Conservation (phyloP, 2,113 vertebrate species). For the Ictidomys tridecemlineatus region DNA sequence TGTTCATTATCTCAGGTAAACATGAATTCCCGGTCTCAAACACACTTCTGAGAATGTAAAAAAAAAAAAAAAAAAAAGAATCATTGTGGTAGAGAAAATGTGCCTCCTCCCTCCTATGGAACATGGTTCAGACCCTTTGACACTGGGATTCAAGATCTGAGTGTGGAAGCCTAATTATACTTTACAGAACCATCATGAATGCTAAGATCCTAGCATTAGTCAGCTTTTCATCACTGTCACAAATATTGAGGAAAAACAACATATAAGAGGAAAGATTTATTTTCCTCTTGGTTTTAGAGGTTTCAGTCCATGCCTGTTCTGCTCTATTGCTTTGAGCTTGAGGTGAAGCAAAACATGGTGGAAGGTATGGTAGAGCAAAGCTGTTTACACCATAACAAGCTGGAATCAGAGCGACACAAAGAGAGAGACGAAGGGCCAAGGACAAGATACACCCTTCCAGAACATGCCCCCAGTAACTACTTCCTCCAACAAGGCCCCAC, state of each 20-base stretch:
- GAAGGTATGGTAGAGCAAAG: background rate
- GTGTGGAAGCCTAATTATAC: background rate
- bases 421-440: background rate
- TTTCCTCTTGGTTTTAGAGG: background rate
- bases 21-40: background rate
- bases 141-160: background rate
- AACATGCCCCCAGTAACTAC: background rate
- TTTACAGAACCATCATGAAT: background rate
- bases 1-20: slow-evolving; percentile 93
- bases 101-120: background rate
- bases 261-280: background rate
- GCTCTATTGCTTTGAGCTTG: background rate
- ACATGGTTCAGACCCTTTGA: background rate
- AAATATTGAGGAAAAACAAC: background rate
- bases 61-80: background rate
- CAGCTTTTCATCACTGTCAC: background rate
- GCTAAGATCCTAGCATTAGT: background rate
- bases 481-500: too few relatives aligned
- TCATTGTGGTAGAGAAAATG: background rate
- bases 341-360: background rate
- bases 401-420: background rate
- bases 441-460: background rate
- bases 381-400: background rate
- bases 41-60: background rate
- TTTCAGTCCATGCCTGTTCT: background rate